Conservation (phyloP, 2,113 vertebrate genomes). For the Ceyx melanurus region DNA sequence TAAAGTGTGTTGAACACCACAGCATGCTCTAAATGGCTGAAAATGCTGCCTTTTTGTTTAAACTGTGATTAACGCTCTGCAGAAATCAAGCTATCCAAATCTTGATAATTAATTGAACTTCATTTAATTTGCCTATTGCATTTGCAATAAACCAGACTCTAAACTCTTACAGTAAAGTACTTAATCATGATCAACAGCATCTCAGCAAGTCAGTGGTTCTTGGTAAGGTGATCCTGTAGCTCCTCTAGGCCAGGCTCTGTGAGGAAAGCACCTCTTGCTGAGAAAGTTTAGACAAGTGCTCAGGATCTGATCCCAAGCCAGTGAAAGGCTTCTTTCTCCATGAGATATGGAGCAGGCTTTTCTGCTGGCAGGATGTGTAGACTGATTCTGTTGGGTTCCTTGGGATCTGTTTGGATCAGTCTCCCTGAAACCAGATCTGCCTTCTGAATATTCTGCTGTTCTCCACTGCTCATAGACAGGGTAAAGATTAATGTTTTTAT, state of each 20-base stretch:
- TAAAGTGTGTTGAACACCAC: not conserved
- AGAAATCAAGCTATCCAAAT: not conserved
- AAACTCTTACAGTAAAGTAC: not conserved
- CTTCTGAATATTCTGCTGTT: not conserved
- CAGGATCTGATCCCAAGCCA: not conserved
- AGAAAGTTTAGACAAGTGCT: not conserved
- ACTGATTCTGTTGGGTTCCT: not conserved
- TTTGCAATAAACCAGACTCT: not conserved
- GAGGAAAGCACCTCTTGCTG: not conserved
- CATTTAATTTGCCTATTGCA: not conserved
- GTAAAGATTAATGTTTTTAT: not conserved
- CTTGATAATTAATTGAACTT: constrained; percentile 21
- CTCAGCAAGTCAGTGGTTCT: not conserved
- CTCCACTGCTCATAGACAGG: not conserved
- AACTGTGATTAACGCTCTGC: constrained; percentile 32
- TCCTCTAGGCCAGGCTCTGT: not conserved
- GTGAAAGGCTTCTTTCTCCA: not conserved
- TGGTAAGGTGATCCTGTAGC: not conserved
- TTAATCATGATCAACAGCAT: not conserved
- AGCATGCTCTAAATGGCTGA: not conserved
- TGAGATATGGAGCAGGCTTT: not conserved
- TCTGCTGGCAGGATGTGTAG: not conserved
- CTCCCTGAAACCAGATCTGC: not conserved
- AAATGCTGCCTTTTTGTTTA: constrained; percentile 37
- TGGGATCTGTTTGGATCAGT: not conserved